Evolutionary conservation across 1,140 invertebrate genomes (phyloP), one percentile per base, ranked within the genome.

Genomic region (Drosophila kikkawai): DNA sequence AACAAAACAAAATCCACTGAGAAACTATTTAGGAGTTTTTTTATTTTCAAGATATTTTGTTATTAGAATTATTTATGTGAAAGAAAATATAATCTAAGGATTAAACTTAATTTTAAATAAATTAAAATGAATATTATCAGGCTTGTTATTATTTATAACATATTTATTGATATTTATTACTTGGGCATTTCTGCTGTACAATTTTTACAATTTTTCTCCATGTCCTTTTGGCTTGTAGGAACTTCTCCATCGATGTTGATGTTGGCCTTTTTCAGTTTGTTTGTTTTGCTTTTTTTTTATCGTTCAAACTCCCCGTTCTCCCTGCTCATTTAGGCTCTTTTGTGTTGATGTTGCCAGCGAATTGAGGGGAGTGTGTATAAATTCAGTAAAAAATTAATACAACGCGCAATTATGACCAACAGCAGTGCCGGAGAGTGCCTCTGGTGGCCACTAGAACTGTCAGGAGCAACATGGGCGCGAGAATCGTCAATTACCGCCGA

Each of bases 321-420:
- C 19, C n/a, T 48, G 76, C 76, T 84, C 65, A 84, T 84, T 83
- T 83, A 64, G 70, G 36, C 57, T 39, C 61, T 57, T 83, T 80
- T 83, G 76, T 83, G 57, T 56, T 45, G 29, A 48, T 50, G 55
- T 67, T 67, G 55, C 56, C 50, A 15, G 36, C 13, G 44, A 58
- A 58, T 57, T 13, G 15, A 34, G 68, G 4, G 29, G 19, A 60
- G 45, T 29, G 45, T 75, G 39, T 65, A 75, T 79, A 67, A 82
- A 65, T 69, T 69, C 63, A 56, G 47, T 79, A 73, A 61, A 82
- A 82, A 69, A 65, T 67, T 74, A 82, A 78, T 82, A 67, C 63
- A 45, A 50, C 41, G 53, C n/a, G 53, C 80, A 78, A 74, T 82
- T 81, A 82, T 73, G 66, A 53, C 39, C 75, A 70, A 69, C 73